A percentile compares a stretch with the other conserved stretches of the same genome.
Conservation (phyloP, 2,888 invertebrate genomes). For the Escarpia spicata region DNA sequence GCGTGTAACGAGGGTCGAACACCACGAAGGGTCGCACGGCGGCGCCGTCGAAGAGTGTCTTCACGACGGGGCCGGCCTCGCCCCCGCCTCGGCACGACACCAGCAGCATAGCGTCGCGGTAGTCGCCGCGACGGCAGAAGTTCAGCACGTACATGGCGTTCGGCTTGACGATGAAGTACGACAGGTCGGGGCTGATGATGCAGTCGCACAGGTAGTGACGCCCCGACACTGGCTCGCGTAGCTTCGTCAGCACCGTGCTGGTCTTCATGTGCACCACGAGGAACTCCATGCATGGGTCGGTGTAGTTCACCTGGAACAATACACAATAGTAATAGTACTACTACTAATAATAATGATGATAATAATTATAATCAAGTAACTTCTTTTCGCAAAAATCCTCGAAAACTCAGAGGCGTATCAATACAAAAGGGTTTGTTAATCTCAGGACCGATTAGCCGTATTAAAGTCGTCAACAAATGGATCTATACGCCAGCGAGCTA, state of each 20-base stretch:
- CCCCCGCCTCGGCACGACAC: conserved; percentile 39
- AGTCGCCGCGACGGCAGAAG: conserved; percentile 43
- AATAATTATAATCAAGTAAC: too few relatives aligned
- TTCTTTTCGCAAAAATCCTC: too few relatives aligned
- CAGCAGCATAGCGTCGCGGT: conserved; percentile 43
- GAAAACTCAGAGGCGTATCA: too few relatives aligned
- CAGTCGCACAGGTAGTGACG: conserved; percentile 47
- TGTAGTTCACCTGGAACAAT: conserved; percentile 33
- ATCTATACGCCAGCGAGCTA: too few relatives aligned
- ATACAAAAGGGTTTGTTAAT: too few relatives aligned
- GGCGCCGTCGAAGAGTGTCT: conserved; percentile 40
- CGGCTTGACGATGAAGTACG: conserved; percentile 46
- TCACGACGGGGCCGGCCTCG: conserved; percentile 39
- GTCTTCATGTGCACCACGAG: conserved; percentile 48
- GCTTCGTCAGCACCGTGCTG: conserved; percentile 41
- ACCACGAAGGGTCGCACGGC: conserved; percentile 45
- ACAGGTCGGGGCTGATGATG: conserved; percentile 46
- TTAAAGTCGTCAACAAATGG: too few relatives aligned
- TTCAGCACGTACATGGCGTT: conserved; percentile 48
- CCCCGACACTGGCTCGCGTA: conserved; percentile 38
- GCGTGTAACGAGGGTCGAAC: conserved; percentile 45
- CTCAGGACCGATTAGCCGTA: too few relatives aligned
- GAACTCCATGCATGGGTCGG: conserved; percentile 41
- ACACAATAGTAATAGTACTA: background rate
- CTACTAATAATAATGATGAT: too few relatives aligned